Base-by-base conservation (phyloP, 2,113 vertebrate genomes). In the Alexandromys fortis region DNA sequence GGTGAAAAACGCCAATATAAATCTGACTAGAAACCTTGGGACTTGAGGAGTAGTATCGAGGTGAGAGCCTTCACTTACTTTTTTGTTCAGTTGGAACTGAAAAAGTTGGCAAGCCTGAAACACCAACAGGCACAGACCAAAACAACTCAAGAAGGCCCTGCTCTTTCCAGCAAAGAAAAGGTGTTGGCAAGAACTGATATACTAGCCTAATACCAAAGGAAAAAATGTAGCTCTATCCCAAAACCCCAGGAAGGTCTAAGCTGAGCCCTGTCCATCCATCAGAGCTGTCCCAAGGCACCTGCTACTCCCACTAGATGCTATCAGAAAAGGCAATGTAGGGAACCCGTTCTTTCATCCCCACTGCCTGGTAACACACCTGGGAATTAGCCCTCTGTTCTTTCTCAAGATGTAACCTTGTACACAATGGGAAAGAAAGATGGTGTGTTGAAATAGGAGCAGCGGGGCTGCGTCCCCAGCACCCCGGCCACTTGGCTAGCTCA, bases 71-170 rank as follows among this genome's bases (percentile, higher is more conserved):
- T n/a, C 6, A 21, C 70, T 72, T 72, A 19, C 3, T 17, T n/a
- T 33, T 86, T 47, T 77, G 65, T 3, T 90, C 26, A 42, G 16
- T 55, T 78, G 33, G 70, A 89, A 55, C 33, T 45, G 58, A 94
- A 70, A 67, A 94, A 89, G 14, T 7, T 45, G 26, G 49, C 35
- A 93, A 77, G 8, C 24, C 68, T 45, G 73, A 86, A 93, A 82
- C 12, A 26, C n/a, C 61, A 49, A 63, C 7, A 42, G 30, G 52
- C 33, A 78, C 78, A 68, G 33, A 33, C 24, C 30, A 91, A n/a
- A 85, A 10, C 5, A 68, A 24, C 55, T 89, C 21, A 61, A 4
- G 49, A 75, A 77, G 70, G 78, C 61, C 16, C 70, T 63, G 33
- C 22, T 78, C 16, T 86, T 16, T 24, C 45, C 22, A 72, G 45